Conservation (phyloP, 2,888 invertebrate species). For the Philaethria dido region DNA sequence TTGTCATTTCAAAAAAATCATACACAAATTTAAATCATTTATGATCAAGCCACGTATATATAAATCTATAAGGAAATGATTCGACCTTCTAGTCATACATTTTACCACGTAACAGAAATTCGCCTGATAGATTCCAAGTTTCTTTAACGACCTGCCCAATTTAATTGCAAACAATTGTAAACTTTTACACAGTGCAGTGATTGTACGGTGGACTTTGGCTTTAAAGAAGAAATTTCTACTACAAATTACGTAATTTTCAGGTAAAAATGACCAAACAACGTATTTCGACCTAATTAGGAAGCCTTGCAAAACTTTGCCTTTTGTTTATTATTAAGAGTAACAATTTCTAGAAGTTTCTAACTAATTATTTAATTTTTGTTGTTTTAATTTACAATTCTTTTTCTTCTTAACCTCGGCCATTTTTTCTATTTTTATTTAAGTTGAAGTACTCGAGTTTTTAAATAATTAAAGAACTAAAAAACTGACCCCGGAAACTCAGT, state of each 20-base stretch:
- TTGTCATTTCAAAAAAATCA: too few species aligned
- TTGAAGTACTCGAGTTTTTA: slow-evolving; percentile 2
- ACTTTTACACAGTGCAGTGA: slow-evolving; percentile 26
- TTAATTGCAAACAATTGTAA: slow-evolving; percentile 27
- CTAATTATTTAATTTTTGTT: slow-evolving; percentile 13
- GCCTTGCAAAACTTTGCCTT: slow-evolving; percentile 13
- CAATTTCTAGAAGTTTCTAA: slow-evolving; percentile 15
- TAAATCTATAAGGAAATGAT: too few species aligned
- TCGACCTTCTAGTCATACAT: not conserved
- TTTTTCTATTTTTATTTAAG: not conserved
- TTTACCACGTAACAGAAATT: slow-evolving; percentile 19
- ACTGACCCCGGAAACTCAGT: not conserved
- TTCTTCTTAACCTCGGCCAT: not conserved
- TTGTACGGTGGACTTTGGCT: slow-evolving; percentile 13
- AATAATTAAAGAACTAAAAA: not conserved
- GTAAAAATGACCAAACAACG: slow-evolving; percentile 19
- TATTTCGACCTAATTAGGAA: slow-evolving; percentile 19
- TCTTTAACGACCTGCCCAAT: slow-evolving; percentile 27
- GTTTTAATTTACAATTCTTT: slow-evolving; percentile 6
- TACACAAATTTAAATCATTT: too few species aligned
- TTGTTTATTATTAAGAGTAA: slow-evolving; percentile 15
- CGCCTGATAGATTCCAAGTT: slow-evolving; percentile 28
- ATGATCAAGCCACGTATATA: too few species aligned
- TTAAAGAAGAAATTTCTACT: not conserved
- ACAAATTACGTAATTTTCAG: slow-evolving; percentile 16